Evolutionary conservation across 2,888 invertebrate species (phyloP), one percentile per base, ranked within the genome.

Genomic region (Notodonta ziczac): DNA sequence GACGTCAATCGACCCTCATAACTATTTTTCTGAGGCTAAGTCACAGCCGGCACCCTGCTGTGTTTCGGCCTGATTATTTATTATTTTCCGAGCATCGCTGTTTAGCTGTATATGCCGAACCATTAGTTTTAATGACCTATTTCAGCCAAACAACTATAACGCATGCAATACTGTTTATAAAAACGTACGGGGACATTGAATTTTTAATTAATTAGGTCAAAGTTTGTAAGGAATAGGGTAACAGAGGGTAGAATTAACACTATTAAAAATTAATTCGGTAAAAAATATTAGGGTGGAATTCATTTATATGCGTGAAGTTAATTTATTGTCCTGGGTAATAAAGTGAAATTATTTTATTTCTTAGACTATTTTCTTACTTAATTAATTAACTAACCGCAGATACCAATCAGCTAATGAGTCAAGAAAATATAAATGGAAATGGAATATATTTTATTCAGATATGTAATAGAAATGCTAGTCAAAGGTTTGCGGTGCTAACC

Each of bases 121-220:
- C 42, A 69, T 77, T 76, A 64, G 62, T 70, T 72, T 72, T 66
- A 77, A 77, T 68, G 66, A 63, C 76, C 67, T 67, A 67, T 66
- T 70, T 69, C 57, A 60, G 50, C 60, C 53, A 68, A 77, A 76
- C 69, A 70, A 72, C 72, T 72, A 65, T 65, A 65, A 62, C 67
- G 56, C 76, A 76, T 73, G 77, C 73, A 65, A 63, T 39, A 58
- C 69, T 72, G 68, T 61, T 53, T 46, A 40, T 61, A 69, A 62
- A 52, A 35, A 7, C 57, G 58, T 60, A 66, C 66, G 62, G 54
- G 40, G 59, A 62, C 57, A 55, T 16, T 59, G 62, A 56, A 62
- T 72, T 65, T 74, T 66, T 57, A 67, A 65, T 62, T 61, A 53
- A 53, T 53, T 53, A 13, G 53, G 53, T 35, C 39, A 35, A 46